Conservation (phyloP, 2,797 vertebrate species). For the Dermochelys coriacea region DNA sequence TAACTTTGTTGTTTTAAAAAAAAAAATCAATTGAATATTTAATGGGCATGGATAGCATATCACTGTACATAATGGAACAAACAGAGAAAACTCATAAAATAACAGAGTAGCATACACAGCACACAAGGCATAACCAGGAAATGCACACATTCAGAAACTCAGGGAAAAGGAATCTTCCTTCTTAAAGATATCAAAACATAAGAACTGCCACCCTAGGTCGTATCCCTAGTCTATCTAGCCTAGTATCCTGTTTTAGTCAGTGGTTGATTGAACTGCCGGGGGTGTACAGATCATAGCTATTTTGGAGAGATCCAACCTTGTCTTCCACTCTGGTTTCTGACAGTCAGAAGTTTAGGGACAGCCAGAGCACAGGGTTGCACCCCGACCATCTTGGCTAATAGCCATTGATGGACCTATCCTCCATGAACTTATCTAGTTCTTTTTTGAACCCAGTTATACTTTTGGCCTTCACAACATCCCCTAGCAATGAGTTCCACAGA, state of each 20-base stretch:
- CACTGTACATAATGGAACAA: constrained; percentile 25
- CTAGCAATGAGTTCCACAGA: neutral
- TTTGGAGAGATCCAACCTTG: neutral
- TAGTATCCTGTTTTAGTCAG: too few relatives aligned
- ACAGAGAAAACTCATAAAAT: constrained; percentile 35
- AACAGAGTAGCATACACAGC: constrained; percentile 18
- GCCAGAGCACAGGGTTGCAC: neutral
- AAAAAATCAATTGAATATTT: constrained; percentile 37
- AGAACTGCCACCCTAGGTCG: too few relatives aligned
- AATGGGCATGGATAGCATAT: constrained; percentile 28
- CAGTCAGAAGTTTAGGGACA: neutral
- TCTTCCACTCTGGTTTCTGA: neutral
- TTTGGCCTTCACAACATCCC: neutral
- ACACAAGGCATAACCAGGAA: constrained; percentile 43
- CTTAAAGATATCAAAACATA: too few relatives aligned
- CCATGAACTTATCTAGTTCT: neutral
- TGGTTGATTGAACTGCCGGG: too few relatives aligned
- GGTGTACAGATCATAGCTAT: too few relatives aligned
- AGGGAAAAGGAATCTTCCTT: constrained; percentile 20
- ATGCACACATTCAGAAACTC: constrained; percentile 54
- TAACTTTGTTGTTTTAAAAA: neutral
- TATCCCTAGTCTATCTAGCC: too few relatives aligned
- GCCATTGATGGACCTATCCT: neutral
- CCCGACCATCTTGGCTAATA: neutral
- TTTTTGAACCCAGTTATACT: neutral